Percentiles rank a stretch among this genome's conserved stretches.
Conservation (phyloP, 2,797 vertebrate species). For the Malurus leucopterus region DNA sequence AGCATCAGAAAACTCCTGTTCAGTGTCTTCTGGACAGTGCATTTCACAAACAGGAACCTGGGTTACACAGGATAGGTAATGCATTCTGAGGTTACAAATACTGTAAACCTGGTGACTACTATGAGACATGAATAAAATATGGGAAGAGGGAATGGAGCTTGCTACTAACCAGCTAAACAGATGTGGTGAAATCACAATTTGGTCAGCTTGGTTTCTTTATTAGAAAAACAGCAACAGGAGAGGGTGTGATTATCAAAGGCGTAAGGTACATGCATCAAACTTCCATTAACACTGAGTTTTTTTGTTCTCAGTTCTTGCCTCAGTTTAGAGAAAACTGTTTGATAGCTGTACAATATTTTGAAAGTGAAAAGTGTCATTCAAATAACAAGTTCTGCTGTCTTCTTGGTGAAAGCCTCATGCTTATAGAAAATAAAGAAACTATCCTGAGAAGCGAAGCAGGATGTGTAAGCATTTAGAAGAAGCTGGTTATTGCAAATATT, state of each 20-base stretch:
- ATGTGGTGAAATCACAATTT: background rate
- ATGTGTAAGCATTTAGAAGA: background rate
- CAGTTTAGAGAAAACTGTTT: background rate
- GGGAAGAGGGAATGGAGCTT: background rate
- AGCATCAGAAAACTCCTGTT: background rate
- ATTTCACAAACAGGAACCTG: background rate
- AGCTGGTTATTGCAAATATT: background rate
- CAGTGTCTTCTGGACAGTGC: background rate
- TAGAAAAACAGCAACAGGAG: background rate
- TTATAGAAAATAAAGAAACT: background rate
- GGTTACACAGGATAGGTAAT: background rate
- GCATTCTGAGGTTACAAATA: background rate
- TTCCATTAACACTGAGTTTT: background rate
- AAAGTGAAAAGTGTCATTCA: background rate
- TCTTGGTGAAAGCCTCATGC: background rate
- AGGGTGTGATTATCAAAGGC: background rate
- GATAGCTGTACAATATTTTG: background rate
- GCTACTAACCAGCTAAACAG: background rate
- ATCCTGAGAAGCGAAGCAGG: background rate
- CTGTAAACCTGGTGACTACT: background rate
- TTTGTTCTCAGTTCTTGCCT: background rate
- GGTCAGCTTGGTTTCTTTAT: background rate
- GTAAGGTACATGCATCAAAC: background rate
- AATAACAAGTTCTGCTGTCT: background rate
- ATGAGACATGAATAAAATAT: background rate